Evolutionary conservation across 2,113 vertebrate genomes (phyloP).

Genomic region (Datnioides undecimradiatus): DNA sequence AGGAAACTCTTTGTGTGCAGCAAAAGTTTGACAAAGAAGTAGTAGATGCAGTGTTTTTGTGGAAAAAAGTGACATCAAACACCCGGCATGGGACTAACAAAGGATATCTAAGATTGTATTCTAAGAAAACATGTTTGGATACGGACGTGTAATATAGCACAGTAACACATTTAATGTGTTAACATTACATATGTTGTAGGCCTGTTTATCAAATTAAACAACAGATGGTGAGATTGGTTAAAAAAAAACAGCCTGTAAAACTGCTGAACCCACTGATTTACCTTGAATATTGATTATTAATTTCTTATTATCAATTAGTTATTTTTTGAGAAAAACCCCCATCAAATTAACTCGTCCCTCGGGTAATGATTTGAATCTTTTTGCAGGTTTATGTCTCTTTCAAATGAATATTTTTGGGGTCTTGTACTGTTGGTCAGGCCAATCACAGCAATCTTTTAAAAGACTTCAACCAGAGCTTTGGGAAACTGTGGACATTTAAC

Average conservation of each 20-base stretch:
- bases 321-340: too few relatives aligned
- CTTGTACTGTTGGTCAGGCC: background rate
- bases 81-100: too few relatives aligned
- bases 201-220: background rate
- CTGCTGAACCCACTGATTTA: too few relatives aligned
- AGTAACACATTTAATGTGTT: background rate
- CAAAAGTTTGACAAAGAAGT: too few relatives aligned
- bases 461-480: background rate
- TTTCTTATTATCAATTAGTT: too few relatives aligned
- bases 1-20: too few relatives aligned
- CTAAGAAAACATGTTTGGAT: background rate
- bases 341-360: too few relatives aligned
- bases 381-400: background rate
- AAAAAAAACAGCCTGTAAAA: too few relatives aligned
- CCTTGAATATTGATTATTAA: too few relatives aligned
- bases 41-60: background rate
- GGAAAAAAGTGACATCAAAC: too few relatives aligned
- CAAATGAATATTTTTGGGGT: background rate
- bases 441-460: background rate
- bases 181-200: background rate
- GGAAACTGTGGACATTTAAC: background rate
- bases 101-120: too few relatives aligned
- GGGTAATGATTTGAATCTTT: background rate
- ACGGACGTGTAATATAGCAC: background rate
- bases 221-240: too few relatives aligned